Percentiles rank a stretch among this genome's conserved stretches.
phyloP scores from a whole-genome alignment of 2,797 vertebrate species.

The Poecilia picta region DNA sequence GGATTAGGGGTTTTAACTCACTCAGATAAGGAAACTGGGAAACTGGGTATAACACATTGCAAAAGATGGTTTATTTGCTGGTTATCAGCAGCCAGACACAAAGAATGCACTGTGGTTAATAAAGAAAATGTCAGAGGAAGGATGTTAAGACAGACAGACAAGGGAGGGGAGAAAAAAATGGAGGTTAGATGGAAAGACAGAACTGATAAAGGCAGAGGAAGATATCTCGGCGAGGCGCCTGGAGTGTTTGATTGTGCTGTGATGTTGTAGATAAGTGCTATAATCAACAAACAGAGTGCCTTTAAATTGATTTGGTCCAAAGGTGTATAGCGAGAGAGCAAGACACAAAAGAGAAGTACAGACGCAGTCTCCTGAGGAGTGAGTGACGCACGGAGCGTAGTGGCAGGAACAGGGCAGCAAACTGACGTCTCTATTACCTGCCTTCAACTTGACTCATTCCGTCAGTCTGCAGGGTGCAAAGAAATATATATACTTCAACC shows the following conservation, averaged over 20 bases:
- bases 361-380: slow-evolving; percentile 45
- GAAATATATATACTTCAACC: neutral
- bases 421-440: slow-evolving; percentile 40
- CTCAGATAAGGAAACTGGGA: neutral
- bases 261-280: slow-evolving; percentile 53
- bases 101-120: slow-evolving; percentile 33
- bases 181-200: slow-evolving; percentile 15
- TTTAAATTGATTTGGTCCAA: slow-evolving; percentile 62
- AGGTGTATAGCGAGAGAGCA: slow-evolving; percentile 26
- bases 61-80: slow-evolving; percentile 37
- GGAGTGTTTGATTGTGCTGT: slow-evolving; percentile 49
- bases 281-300: slow-evolving; percentile 57
- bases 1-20: neutral
- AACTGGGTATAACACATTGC: slow-evolving; percentile 24
- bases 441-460: slow-evolving; percentile 29
- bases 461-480: slow-evolving; percentile 13
- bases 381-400: slow-evolving; percentile 48
- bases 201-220: slow-evolving; percentile 53
- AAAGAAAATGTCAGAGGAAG: slow-evolving; percentile 32
- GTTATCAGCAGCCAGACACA: slow-evolving; percentile 17
- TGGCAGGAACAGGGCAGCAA: slow-evolving; percentile 36
- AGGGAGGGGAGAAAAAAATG: slow-evolving; percentile 22
- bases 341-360: slow-evolving; percentile 26
- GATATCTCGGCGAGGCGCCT: slow-evolving; percentile 40
- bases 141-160: slow-evolving; percentile 18